Evolutionary conservation across 2,888 invertebrate genomes (phyloP), one percentile per base, ranked within the genome.

Genomic region (Synanthedon formicaeformis): DNA sequence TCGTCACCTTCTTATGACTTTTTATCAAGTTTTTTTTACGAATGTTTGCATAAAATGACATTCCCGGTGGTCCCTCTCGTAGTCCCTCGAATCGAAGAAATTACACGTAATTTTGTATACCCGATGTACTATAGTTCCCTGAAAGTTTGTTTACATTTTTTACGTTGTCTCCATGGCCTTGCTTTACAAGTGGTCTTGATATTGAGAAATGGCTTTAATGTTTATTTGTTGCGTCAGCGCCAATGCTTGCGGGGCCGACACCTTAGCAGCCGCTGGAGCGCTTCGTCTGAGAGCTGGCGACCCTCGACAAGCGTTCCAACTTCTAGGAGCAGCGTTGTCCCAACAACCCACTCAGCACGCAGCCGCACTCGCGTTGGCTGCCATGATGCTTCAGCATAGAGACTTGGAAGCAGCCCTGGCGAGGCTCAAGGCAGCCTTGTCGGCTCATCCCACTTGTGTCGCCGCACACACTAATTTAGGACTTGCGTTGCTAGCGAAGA

Each of bases 351-450:
- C 78, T 11, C 83, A 87, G 58, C 88, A 81, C 63, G 80, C 79
- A 48, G 89, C 81, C 6, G 81, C 87, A n/a, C 65, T 90, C 57
- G 81, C 88, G 16, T 61, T 90, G 54, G 84, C 85, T n/a, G 87
- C 85, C 63, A 88, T 80, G 89, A 82, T 81, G 89, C 78, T 86
- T 67, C 84, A 80, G 72, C 87, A 88, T 59, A 81, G 71, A 60
- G 87, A 82, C 60, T 58, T 76, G 54, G 88, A 84, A 58, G 89
- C 82, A n/a, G 87, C 78, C 41, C 75, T 82, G 59, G 75, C 78
- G 57, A 78, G 84, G 66, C 81, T 88, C 58, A 89, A 82, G 73
- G 81, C 85, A 57, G 90, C 80, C 53, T 61, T 86, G 12, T 57
- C 78, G 0, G 85, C 80, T 0, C 86, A 86, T 52, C 78, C 87